Evolutionary conservation across 2,888 invertebrate species (phyloP).

Genomic region (Hemaris fuciformis): DNA sequence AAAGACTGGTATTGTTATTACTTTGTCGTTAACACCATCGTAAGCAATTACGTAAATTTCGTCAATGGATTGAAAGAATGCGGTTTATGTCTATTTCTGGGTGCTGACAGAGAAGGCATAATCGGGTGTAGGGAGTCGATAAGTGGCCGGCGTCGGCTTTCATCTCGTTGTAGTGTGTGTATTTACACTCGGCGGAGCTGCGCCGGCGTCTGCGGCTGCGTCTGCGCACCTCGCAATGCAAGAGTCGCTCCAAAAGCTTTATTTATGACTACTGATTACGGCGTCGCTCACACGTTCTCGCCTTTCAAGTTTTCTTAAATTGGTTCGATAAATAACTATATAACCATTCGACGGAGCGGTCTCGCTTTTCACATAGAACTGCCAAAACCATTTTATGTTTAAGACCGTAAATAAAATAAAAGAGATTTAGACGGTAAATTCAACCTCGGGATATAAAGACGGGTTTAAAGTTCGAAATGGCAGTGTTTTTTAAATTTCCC

Average conservation of each 20-base stretch:
- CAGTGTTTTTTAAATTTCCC: conserved; percentile 51
- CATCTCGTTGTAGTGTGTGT: conserved; percentile 64
- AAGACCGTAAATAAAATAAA: not conserved
- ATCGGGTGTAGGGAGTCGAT: conserved; percentile 68
- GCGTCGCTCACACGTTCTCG: conserved; percentile 24
- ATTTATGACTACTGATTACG: conserved; percentile 48
- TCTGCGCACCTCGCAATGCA: conserved; percentile 42
- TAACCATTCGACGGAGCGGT: not conserved
- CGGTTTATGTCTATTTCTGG: conserved; percentile 69
- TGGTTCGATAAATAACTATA: conserved; percentile 5
- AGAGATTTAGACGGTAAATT: not conserved
- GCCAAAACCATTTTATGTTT: not conserved
- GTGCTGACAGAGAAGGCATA: conserved; percentile 70
- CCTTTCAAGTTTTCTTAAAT: conserved; percentile 10
- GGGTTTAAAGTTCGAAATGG: conserved; percentile 55
- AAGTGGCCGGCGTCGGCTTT: conserved; percentile 75
- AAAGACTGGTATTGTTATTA: not conserved
- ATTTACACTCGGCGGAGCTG: conserved; percentile 55
- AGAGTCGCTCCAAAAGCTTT: conserved; percentile 47
- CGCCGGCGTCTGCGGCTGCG: conserved; percentile 45
- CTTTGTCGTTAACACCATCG: not conserved
- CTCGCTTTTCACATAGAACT: conserved; percentile 4
- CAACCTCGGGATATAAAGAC: not conserved
- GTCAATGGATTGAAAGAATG: conserved; percentile 31
- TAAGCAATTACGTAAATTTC: conserved; percentile 16